Percentiles rank a stretch among this genome's conserved stretches.
These are phyloP conservation scores for Holothuria glaberrima DNA, from an alignment of 35 echinoderm and acorn worm species.

Conservation along the genomic window DNA sequence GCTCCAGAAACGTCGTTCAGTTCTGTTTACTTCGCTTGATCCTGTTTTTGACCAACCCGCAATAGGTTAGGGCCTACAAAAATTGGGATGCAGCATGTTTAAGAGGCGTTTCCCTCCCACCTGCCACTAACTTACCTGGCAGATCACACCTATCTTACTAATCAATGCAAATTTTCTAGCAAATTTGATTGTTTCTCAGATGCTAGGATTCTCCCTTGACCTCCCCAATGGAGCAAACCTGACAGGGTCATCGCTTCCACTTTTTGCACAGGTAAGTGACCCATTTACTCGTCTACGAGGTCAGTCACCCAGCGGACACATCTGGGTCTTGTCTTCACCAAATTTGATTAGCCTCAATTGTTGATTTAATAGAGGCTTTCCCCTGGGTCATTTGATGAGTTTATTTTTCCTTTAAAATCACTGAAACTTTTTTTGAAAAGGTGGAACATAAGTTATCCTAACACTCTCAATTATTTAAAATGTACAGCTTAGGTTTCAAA, in stretches of 20 bases:
- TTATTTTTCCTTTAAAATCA: conserved; percentile 27
- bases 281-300: background rate
- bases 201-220: background rate
- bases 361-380: conserved; percentile 44
- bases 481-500: conserved; percentile 31
- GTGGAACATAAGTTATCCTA: conserved; percentile 33
- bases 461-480: conserved; percentile 16
- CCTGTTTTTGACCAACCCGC: background rate
- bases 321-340: conserved; percentile 26
- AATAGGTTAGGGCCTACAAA: too few species aligned
- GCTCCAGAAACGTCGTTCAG: conserved; percentile 45
- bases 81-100: background rate
- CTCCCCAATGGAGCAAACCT: background rate
- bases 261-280: background rate
- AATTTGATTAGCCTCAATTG: conserved; percentile 52
- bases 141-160: conserved; percentile 22
- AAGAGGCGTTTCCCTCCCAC: background rate
- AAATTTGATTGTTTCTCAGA: conserved; percentile 38
- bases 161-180: conserved; percentile 17
- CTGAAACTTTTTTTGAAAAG: background rate
- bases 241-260: conserved; percentile 7
- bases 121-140: background rate
- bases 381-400: conserved; percentile 36
- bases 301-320: conserved; percentile 35
- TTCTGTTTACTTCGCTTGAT: conserved; percentile 25